Evolutionary conservation across 2,113 vertebrate genomes (phyloP).

Genomic region (Hyla sarda): DNA sequence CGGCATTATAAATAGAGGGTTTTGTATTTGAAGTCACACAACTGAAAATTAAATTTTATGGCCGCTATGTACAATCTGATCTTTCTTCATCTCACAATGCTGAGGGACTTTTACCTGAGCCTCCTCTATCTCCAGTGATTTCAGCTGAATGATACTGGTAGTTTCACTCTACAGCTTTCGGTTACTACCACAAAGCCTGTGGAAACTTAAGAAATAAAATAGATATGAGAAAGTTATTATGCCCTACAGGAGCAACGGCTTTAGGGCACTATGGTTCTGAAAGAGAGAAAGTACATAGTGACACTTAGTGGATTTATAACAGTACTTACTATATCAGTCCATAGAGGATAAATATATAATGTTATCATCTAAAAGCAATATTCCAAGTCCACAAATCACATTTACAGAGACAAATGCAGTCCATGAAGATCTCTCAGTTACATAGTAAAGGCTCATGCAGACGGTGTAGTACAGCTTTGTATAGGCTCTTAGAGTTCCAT

Average conservation of each 20-base stretch:
- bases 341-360: background rate
- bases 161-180: slow-evolving; percentile 9
- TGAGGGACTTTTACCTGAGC: background rate
- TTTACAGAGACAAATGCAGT: background rate
- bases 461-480: background rate
- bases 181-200: background rate
- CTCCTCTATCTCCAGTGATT: background rate
- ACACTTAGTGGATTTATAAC: background rate
- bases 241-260: background rate
- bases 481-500: too few relatives aligned
- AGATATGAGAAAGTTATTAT: slow-evolving; percentile 10
- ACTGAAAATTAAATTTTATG: background rate
- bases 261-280: background rate
- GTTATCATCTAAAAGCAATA: background rate
- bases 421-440: background rate
- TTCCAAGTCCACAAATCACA: background rate
- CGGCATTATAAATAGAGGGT: too few relatives aligned
- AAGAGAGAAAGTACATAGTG: background rate
- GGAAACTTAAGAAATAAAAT: background rate
- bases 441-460: background rate
- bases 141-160: background rate
- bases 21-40: background rate
- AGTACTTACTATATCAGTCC: background rate
- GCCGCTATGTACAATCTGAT: background rate
- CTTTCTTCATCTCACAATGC: background rate